Evolutionary conservation across 1,140 invertebrate genomes (phyloP), one percentile per base, ranked within the genome.

Genomic region (Drusus annulatus): DNA sequence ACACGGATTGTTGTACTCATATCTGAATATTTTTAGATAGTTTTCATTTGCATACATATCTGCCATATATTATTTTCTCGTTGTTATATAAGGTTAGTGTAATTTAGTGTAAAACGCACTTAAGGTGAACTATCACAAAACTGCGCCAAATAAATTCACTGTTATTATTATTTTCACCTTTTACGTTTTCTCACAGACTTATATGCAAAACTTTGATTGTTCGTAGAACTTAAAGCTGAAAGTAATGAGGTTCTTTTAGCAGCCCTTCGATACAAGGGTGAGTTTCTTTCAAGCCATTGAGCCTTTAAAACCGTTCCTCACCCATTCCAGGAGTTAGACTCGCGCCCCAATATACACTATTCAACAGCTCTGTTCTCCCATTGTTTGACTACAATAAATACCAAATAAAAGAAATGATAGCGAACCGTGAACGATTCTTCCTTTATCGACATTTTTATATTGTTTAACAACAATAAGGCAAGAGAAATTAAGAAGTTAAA

Each of bases 331-430:
- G 13, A 25, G n/a, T 65, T 16, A 71, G n/a, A 17, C 15, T 51
- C 45, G 68, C 62, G 68, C 68, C 68, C 68, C 45, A 19, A 45
- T 45, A 45, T 45, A 8, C 36, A 45, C 36, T 45, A 45, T 45
- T 45, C 36, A 45, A 5, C 36, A 45, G 10, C 36, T 10, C 68
- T 17, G 68, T 17, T 19, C 17, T 10, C 3, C 36, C 68, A 31
- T 71, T 71, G 68, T 71, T 71, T 15, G 3, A 71, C 6, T 50
- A 65, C 62, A 65, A 71, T 71, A 71, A 71, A 51, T 45, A 71
- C 17, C 15, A 71, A 71, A 71, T 71, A 71, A 71, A 19, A 23
- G 68, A 25, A 71, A 71, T 71, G 68, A 71, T 71, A 71, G 68
- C 21, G 68, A 71, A 71, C 31, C 68, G 45, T 71, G 45, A 71